Percentiles rank a stretch among this genome's conserved stretches.
phyloP scores from a whole-genome alignment of 2,888 invertebrate species.

The Drosophila fungiperda region DNA sequence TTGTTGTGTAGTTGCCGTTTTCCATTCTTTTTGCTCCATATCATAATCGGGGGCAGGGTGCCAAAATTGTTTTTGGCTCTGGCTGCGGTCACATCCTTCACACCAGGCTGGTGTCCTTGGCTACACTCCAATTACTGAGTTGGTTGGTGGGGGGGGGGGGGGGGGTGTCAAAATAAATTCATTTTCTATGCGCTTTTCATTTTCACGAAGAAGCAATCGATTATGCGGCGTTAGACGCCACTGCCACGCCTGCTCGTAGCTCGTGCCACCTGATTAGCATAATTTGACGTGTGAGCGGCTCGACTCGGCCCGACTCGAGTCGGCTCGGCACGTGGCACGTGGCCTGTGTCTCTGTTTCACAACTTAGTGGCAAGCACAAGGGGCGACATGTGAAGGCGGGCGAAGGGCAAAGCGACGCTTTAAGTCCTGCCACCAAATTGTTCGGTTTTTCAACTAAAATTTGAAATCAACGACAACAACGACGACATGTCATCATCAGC shows the following conservation, averaged over 20 bases:
- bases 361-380: conserved; percentile 50
- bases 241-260: conserved; percentile 18
- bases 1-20: neutral
- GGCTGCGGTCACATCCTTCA: conserved; percentile 21
- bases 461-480: conserved; percentile 59
- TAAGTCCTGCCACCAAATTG: conserved; percentile 48
- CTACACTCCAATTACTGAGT: neutral
- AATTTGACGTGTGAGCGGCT: conserved; percentile 69
- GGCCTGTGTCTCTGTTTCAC: conserved; percentile 12
- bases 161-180: conserved; percentile 40
- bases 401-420: conserved; percentile 24
- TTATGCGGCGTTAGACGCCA: conserved; percentile 45
- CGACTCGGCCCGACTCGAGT: neutral
- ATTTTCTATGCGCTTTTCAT: conserved; percentile 51
- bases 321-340: conserved; percentile 17
- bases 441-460: conserved; percentile 62
- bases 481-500: conserved; percentile 68
- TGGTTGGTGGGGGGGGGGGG: neutral
- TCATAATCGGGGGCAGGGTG: conserved; percentile 36
- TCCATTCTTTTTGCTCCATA: conserved; percentile 8
- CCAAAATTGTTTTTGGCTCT: conserved; percentile 41
- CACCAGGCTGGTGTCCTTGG: conserved; percentile 20
- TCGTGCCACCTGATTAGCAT: conserved; percentile 71
- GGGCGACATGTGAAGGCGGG: conserved; percentile 27
- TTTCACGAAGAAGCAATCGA: conserved; percentile 47